Evolutionary conservation across 2,888 invertebrate genomes (phyloP), one percentile per base, ranked within the genome.

Genomic region (Chloroclysta siterata): DNA sequence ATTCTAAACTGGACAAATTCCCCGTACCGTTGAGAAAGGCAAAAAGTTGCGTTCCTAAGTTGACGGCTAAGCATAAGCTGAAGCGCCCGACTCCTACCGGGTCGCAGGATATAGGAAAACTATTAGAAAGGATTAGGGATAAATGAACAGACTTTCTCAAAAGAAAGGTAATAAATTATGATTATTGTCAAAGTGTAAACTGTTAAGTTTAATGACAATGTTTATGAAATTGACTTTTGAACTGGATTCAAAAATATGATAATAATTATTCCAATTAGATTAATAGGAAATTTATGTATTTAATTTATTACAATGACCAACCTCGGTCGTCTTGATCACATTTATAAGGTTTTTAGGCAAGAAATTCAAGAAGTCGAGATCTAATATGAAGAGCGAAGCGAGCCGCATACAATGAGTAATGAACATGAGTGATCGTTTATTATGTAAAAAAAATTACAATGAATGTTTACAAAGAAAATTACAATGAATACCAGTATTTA

Each of bases 1-100:
- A 94, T 70, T 93, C 93, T 0, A 94, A 91, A 75, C 76, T 87
- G 5, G 94, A 94, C 50, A 76, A 75, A 0, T 94, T 93, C 72
- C 94, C 94, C 0, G 79, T 77, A 1, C 85, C 87, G 5, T 75
- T 65, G 0, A 71, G 72, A 0, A 71, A 78, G 0, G 13, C 46
- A 0, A 85, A 81, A 33, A 79, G 70, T 29, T 75, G 72, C 17
- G 69, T 85, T 0, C 89, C 89, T 0, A 87, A 82, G 47, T 33
- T 89, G 14, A 76, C 83, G 0, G 75, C 84, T 0, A 54, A 39
- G 51, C 65, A 65, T 42, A 65, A 61, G 41, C 58, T 65, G 0
- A 65, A 54, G 50, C 57, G 65, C 5, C 65, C 60, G 11, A 36
- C 60, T 17, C 50, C 61, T 8, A 0, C 58, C 8, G 51, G 53